Percentiles rank a stretch among this genome's conserved stretches.
Conservation (phyloP, 2,113 vertebrate genomes). For the Oryzias curvinotus region DNA sequence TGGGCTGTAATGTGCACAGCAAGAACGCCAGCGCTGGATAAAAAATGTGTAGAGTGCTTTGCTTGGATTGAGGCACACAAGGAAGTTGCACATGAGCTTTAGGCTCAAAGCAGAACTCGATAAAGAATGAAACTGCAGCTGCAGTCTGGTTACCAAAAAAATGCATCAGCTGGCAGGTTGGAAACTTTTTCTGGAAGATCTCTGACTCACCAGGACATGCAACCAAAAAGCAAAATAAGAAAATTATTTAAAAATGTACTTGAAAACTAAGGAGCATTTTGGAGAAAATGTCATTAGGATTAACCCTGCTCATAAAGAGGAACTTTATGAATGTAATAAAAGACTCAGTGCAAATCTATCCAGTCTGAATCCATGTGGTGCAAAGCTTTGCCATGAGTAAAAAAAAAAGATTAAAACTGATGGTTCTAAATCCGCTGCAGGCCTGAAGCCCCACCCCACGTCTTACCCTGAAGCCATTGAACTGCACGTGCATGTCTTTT, state of each 20-base stretch:
- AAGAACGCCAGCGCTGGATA: not conserved
- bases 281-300: too few species aligned
- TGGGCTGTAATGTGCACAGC: slow-evolving; percentile 22
- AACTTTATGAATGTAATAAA: not conserved
- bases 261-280: too few species aligned
- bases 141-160: too few species aligned
- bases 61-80: slow-evolving; percentile 14
- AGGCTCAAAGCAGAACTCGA: too few species aligned
- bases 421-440: slow-evolving; percentile 23
- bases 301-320: too few species aligned
- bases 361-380: not conserved
- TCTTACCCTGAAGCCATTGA: slow-evolving; percentile 3
- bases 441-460: slow-evolving; percentile 5
- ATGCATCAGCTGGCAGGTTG: too few species aligned
- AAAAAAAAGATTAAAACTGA: slow-evolving; percentile 1
- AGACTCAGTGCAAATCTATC: not conserved
- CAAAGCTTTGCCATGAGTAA: not conserved
- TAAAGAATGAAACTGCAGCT: too few species aligned
- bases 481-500: slow-evolving; percentile 10
- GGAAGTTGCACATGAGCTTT: too few species aligned
- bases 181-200: too few species aligned
- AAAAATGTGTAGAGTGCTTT: not conserved
- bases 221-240: too few species aligned
- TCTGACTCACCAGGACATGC: too few species aligned
- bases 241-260: too few species aligned